Evolutionary conservation across 2,113 vertebrate genomes (phyloP).

Genomic region (Eclectus roratus): DNA sequence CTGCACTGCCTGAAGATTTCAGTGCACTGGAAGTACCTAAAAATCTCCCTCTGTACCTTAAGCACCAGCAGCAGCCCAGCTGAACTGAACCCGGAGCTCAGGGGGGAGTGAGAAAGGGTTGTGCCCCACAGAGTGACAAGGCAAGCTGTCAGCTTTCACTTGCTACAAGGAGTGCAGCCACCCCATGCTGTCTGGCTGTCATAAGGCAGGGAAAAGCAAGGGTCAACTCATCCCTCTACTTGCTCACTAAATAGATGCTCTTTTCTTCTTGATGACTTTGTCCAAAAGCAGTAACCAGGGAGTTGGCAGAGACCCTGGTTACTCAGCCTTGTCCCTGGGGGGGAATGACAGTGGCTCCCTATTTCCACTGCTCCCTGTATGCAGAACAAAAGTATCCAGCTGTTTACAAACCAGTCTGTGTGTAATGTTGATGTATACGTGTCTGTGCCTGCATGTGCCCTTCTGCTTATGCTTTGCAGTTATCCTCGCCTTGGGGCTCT

Average conservation of each 20-base stretch:
- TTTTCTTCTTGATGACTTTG: neutral
- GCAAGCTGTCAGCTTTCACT: neutral
- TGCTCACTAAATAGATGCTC: neutral
- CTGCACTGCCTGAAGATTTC: neutral
- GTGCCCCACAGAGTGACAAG: neutral
- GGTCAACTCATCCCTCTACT: neutral
- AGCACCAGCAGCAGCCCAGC: neutral
- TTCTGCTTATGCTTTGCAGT: neutral
- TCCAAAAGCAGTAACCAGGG: neutral
- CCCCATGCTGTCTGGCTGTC: neutral
- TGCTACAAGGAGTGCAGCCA: neutral
- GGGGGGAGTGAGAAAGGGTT: too few species aligned
- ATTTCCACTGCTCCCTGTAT: neutral
- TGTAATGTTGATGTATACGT: accelerated
- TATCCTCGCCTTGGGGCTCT: neutral
- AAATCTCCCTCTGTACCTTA: neutral
- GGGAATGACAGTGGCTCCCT: neutral
- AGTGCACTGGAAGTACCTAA: neutral
- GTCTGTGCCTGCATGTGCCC: neutral
- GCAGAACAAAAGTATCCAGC: neutral
- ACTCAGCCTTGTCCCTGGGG: neutral
- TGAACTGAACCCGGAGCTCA: neutral
- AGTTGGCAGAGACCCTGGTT: neutral
- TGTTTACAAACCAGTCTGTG: neutral
- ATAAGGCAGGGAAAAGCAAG: neutral